Percentiles rank a stretch among this genome's conserved stretches.
phyloP scores from a whole-genome alignment of 2,888 invertebrate genomes.

The Beris chalybata region DNA sequence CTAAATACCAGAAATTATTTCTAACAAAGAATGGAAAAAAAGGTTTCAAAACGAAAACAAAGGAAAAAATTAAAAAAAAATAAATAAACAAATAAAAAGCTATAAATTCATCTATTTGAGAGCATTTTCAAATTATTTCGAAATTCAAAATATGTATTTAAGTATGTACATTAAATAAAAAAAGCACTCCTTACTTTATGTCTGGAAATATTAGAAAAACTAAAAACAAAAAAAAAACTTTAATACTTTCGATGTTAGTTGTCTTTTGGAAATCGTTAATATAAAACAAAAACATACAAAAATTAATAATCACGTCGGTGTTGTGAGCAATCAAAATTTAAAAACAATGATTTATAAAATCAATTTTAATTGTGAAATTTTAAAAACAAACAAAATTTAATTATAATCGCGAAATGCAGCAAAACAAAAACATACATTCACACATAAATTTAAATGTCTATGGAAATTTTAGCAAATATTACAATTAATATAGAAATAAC shows the following conservation, averaged over 20 bases:
- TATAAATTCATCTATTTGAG: constrained; percentile 27
- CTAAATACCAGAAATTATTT: constrained; percentile 15
- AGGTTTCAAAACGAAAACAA: constrained; percentile 40
- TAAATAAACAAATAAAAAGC: constrained; percentile 40
- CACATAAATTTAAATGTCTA: constrained; percentile 43
- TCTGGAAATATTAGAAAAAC: constrained; percentile 37
- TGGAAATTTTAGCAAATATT: constrained; percentile 41
- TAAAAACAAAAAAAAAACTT: constrained; percentile 42
- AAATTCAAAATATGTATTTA: background rate
- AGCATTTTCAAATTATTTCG: constrained; percentile 26
- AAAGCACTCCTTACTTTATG: constrained; percentile 1
- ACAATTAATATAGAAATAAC: constrained; percentile 40
- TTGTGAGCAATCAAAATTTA: constrained; percentile 48
- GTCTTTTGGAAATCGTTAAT: constrained; percentile 55
- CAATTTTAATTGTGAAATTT: constrained; percentile 25
- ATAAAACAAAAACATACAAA: constrained; percentile 42
- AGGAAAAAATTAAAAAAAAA: constrained; percentile 38
- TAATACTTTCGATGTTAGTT: constrained; percentile 57
- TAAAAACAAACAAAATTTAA: constrained; percentile 10
- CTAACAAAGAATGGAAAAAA: constrained; percentile 23
- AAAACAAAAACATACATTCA: constrained; percentile 6
- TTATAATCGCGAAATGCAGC: background rate
- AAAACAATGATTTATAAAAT: constrained; percentile 27
- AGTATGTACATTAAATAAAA: constrained; percentile 29
- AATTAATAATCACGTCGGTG: constrained; percentile 51